Evolutionary conservation across 2,113 vertebrate species (phyloP).

Genomic region (Serilophus lunatus): DNA sequence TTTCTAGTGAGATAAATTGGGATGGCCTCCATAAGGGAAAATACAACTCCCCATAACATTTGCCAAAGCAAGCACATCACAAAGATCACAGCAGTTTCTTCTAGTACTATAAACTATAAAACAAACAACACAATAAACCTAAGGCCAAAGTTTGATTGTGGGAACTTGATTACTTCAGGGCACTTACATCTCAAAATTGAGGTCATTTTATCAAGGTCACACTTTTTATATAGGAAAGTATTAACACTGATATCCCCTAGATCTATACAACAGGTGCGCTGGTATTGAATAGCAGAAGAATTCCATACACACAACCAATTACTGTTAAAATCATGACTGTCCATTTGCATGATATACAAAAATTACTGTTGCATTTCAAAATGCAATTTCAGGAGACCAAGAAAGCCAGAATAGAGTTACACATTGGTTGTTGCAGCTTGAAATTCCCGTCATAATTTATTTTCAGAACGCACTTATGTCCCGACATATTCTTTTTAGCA

Average conservation of each 20-base stretch:
- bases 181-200: neutral
- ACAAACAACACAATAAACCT: neutral
- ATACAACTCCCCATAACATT: rapidly evolving
- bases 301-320: neutral
- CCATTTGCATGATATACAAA: neutral
- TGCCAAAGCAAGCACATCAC: neutral
- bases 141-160: neutral
- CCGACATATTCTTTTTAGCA: neutral
- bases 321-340: neutral
- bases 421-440: neutral
- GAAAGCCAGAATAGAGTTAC: neutral
- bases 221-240: neutral
- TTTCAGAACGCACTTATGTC: neutral
- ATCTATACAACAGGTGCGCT: neutral
- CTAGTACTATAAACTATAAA: neutral
- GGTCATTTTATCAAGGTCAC: neutral
- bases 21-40: neutral
- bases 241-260: neutral
- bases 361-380: neutral
- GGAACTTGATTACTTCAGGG: neutral
- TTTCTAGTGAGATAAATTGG: neutral
- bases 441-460: neutral
- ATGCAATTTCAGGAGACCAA: neutral
- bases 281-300: neutral
- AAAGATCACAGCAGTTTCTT: neutral